Percentiles rank a stretch among this genome's conserved stretches.
Conservation (phyloP, 2,113 vertebrate species). For the Anguilla rostrata region DNA sequence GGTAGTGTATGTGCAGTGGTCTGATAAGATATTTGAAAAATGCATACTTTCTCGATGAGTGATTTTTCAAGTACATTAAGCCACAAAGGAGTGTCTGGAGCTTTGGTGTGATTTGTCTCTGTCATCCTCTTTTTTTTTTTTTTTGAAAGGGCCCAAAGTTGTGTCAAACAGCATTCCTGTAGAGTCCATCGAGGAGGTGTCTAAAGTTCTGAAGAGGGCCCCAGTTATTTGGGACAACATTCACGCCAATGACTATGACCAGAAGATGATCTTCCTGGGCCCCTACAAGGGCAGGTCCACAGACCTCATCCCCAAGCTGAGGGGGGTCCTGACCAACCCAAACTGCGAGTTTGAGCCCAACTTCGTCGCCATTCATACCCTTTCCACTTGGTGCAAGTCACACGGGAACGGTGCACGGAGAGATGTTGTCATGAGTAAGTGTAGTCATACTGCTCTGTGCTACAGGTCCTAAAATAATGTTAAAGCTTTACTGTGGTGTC, state of each 20-base stretch:
- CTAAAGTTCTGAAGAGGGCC: slow-evolving; percentile 86
- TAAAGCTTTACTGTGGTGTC: too few species aligned
- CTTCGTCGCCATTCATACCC: slow-evolving; percentile 92
- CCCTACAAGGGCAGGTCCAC: slow-evolving; percentile 93
- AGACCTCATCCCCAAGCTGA: slow-evolving; percentile 88
- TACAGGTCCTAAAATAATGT: too few species aligned
- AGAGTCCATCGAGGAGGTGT: slow-evolving; percentile 94
- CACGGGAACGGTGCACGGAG: slow-evolving; percentile 76
- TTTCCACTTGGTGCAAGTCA: slow-evolving; percentile 94
- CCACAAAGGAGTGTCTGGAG: too few species aligned
- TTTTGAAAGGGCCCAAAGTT: slow-evolving; percentile 87
- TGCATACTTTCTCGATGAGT: too few species aligned
- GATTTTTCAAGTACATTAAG: too few species aligned
- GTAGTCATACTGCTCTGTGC: not conserved
- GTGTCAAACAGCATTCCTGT: slow-evolving; percentile 95
- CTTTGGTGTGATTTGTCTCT: too few species aligned
- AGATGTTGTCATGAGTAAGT: slow-evolving; percentile 93
- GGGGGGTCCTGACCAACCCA: slow-evolving; percentile 94
- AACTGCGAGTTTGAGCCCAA: slow-evolving; percentile 99
- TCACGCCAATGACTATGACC: slow-evolving; percentile 98
- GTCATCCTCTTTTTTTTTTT: not conserved
- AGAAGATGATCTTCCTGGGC: slow-evolving; percentile 91
- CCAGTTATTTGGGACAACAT: slow-evolving; percentile 99
- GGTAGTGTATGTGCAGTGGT: too few species aligned
- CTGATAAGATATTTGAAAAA: too few species aligned